Percentiles rank a stretch among this genome's conserved stretches.
Conservation (phyloP, 2,888 invertebrate genomes). For the Cataglyphis albicans region DNA sequence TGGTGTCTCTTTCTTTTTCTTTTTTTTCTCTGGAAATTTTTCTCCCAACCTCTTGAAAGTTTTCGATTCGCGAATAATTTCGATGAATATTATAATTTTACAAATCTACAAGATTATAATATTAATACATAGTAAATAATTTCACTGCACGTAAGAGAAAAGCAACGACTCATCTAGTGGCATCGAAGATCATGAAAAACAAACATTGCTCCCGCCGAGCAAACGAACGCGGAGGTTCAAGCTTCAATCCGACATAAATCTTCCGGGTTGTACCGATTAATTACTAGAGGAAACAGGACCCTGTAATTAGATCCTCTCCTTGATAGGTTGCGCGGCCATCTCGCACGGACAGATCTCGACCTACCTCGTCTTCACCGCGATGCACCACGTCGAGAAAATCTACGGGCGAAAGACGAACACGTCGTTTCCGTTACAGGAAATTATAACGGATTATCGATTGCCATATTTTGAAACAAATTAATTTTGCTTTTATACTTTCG, state of each 20-base stretch:
- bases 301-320: slow-evolving; percentile 78
- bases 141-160: background rate
- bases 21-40: background rate
- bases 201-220: slow-evolving; percentile 54
- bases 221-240: slow-evolving; percentile 26
- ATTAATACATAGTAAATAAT: slow-evolving; percentile 11
- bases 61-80: background rate
- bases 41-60: background rate
- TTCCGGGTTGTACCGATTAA: slow-evolving; percentile 76
- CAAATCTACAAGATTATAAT: background rate
- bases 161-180: background rate
- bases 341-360: slow-evolving; percentile 58
- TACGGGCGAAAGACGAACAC: slow-evolving; percentile 16
- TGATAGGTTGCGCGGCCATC: slow-evolving; percentile 64
- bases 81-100: background rate
- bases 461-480: slow-evolving; percentile 28
- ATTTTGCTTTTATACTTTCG: background rate
- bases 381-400: slow-evolving; percentile 23
- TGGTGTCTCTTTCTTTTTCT: background rate
- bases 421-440: slow-evolving; percentile 7
- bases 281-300: slow-evolving; percentile 72
- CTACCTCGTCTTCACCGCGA: slow-evolving; percentile 57
- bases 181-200: slow-evolving; percentile 42
- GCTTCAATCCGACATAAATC: slow-evolving; percentile 73
- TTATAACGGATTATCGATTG: slow-evolving; percentile 24